phyloP scores from a whole-genome alignment of 53 echinoderm and acorn worm genomes.

The Stichopus horrens region DNA sequence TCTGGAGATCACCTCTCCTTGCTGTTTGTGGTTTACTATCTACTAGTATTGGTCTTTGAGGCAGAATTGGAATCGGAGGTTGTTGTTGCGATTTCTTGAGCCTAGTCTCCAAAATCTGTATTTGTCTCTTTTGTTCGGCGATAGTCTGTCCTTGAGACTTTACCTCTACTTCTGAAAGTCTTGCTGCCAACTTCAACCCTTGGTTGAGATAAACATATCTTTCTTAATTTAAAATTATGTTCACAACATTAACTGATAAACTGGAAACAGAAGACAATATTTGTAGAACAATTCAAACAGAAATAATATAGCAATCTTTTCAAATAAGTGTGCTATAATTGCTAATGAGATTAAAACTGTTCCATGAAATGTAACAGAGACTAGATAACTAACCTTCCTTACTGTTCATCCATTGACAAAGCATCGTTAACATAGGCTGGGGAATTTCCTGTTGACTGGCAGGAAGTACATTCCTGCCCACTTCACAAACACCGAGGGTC shows the following conservation, averaged over 20 bases:
- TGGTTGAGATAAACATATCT: too few relatives aligned
- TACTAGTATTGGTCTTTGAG: not conserved
- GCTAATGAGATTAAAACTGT: not conserved
- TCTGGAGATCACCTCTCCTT: too few relatives aligned
- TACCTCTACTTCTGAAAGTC: not conserved
- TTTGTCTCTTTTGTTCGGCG: not conserved
- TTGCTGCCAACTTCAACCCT: not conserved
- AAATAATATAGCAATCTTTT: too few relatives aligned
- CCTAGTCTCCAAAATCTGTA: not conserved
- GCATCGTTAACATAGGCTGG: not conserved
- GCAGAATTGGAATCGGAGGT: not conserved
- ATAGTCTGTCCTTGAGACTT: not conserved
- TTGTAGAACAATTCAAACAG: too few relatives aligned
- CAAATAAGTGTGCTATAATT: too few relatives aligned
- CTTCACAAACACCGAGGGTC: not conserved
- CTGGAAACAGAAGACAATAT: too few relatives aligned
- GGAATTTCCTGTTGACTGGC: not conserved
- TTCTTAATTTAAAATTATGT: too few relatives aligned
- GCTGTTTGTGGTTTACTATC: not conserved
- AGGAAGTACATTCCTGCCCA: not conserved
- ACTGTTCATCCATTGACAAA: slow-evolving; percentile 31
- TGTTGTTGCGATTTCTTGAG: not conserved
- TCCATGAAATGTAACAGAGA: not conserved
- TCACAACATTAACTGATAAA: too few relatives aligned
- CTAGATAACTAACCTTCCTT: slow-evolving; percentile 9